These are phyloP conservation scores for Thripadectes ignobilis DNA, from an alignment of 2,797 vertebrate species.

Conservation along the genomic window DNA sequence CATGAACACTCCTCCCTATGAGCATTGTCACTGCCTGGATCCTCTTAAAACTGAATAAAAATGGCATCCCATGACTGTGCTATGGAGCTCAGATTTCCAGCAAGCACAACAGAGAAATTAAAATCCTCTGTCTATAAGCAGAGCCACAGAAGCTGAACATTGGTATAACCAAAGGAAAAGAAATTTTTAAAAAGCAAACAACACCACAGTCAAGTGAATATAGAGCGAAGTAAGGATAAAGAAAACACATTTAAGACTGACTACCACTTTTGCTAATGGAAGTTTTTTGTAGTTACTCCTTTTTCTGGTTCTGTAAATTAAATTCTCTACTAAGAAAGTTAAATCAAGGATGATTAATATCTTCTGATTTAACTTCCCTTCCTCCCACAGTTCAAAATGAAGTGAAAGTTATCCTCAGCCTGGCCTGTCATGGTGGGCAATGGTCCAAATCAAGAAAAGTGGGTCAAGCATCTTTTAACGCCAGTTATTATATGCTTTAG, in stretches of 20 bases:
- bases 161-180: not conserved
- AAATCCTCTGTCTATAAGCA: not conserved
- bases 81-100: not conserved
- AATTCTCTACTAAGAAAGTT: slow-evolving; percentile 7
- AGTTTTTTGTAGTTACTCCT: not conserved
- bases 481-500: not conserved
- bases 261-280: not conserved
- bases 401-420: slow-evolving; percentile 34
- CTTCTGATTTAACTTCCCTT: slow-evolving; percentile 26
- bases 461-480: slow-evolving; percentile 55
- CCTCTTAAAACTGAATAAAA: slow-evolving; percentile 50
- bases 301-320: slow-evolving; percentile 12
- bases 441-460: slow-evolving; percentile 57
- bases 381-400: slow-evolving; percentile 5
- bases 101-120: not conserved
- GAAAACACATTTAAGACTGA: not conserved
- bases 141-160: not conserved
- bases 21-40: slow-evolving; percentile 16
- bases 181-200: not conserved
- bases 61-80: not conserved
- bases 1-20: slow-evolving; percentile 38
- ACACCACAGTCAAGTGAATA: not conserved
- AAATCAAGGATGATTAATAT: slow-evolving; percentile 26
- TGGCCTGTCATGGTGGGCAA: slow-evolving; percentile 28
- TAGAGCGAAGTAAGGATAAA: not conserved